A percentile compares a stretch with the other conserved stretches of the same genome.
Conservation (phyloP, 2,888 invertebrate genomes). For the Hydrotaea cyrtoneurina region DNA sequence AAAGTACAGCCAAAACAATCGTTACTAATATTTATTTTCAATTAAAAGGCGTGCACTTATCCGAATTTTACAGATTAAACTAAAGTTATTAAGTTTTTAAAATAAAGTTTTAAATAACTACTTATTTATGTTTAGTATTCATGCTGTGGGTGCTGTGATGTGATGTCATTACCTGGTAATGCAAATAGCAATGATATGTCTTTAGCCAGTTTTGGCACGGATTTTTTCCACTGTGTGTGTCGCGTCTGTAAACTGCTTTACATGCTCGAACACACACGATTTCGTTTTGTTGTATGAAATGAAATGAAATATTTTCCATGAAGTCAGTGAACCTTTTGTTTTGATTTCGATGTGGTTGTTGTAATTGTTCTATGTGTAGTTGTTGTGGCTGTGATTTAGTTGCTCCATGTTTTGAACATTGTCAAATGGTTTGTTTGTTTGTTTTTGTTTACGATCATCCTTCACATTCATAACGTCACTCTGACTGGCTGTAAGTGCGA, state of each 20-base stretch:
- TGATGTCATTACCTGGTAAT: too few relatives aligned
- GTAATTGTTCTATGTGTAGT: neutral
- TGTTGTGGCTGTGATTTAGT: neutral
- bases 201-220: too few relatives aligned
- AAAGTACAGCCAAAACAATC: too few relatives aligned
- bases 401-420: conserved; percentile 7
- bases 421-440: conserved; percentile 23
- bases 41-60: too few relatives aligned
- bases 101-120: too few relatives aligned
- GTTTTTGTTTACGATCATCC: conserved; percentile 45
- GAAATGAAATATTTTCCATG: conserved; percentile 29
- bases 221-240: too few relatives aligned
- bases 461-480: conserved; percentile 40
- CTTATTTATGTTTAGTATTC: too few relatives aligned
- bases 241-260: neutral
- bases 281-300: neutral
- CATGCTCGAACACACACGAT: conserved; percentile 20
- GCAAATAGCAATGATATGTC: too few relatives aligned
- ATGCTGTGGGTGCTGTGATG: too few relatives aligned
- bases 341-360: conserved; percentile 15
- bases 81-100: too few relatives aligned
- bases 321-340: conserved; percentile 54
- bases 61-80: too few relatives aligned
- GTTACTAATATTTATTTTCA: too few relatives aligned
- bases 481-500: neutral